Conservation (phyloP, 2,888 invertebrate genomes). For the Eilema sororculum region DNA sequence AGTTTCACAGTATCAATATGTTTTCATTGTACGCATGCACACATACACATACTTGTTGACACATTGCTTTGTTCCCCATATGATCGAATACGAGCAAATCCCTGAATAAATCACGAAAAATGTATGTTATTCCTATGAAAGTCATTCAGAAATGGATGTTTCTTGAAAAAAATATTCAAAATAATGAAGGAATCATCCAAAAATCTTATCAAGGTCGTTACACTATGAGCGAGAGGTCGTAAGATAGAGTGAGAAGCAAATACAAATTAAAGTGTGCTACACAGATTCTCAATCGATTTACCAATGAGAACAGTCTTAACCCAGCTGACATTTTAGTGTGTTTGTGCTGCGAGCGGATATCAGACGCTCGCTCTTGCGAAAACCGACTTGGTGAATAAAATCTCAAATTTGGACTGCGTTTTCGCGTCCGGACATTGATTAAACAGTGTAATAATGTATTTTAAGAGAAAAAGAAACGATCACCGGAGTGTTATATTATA, state of each 20-base stretch:
- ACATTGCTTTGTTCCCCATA: conserved; percentile 81
- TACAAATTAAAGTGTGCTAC: conserved; percentile 65
- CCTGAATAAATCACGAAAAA: conserved; percentile 32
- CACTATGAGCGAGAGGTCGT: conserved; percentile 66
- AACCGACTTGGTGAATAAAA: conserved; percentile 64
- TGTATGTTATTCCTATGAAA: conserved; percentile 19
- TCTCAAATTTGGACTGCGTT: conserved; percentile 78
- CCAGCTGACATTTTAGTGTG: conserved; percentile 85
- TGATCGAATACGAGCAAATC: conserved; percentile 65
- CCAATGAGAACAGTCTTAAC: conserved; percentile 78
- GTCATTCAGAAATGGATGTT: conserved; percentile 34
- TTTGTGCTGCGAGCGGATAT: conserved; percentile 66
- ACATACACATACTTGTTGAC: conserved; percentile 70
- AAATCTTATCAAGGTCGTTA: conserved; percentile 73
- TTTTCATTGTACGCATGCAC: conserved; percentile 67
- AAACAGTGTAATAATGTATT: conserved; percentile 86
- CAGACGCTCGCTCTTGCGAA: conserved; percentile 71
- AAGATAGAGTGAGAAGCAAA: conserved; percentile 60
- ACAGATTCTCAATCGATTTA: conserved; percentile 80
- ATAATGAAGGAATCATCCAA: conserved; percentile 41
- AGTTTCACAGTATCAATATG: conserved; percentile 67
- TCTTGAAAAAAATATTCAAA: conserved; percentile 35
- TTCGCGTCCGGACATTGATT: conserved; percentile 77
- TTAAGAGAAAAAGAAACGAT: conserved; percentile 85
- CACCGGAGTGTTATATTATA: conserved; percentile 86